Percentiles rank a stretch among this genome's conserved stretches.
phyloP scores from a whole-genome alignment of 1,140 invertebrate genomes.

The Pygmarrhopalites habei region DNA sequence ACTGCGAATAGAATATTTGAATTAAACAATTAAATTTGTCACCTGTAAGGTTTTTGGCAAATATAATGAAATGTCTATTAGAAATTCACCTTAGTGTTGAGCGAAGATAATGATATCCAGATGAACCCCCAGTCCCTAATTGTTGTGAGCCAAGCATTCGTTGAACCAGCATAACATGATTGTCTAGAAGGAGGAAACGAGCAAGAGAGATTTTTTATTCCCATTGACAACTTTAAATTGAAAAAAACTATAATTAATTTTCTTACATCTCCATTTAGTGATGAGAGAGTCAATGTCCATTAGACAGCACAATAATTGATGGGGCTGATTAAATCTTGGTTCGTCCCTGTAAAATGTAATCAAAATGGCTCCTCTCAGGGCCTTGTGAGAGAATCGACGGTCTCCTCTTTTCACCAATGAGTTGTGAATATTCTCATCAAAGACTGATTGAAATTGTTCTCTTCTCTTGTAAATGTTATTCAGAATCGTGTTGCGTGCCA shows the following conservation, averaged over 20 bases:
- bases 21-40: too few species aligned
- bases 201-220: too few species aligned
- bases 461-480: constrained; percentile 66
- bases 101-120: constrained; percentile 94
- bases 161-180: constrained; percentile 98
- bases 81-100: constrained; percentile 83
- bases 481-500: constrained; percentile 53
- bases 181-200: constrained; percentile 59
- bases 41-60: too few species aligned
- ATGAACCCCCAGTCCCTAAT: constrained; percentile 93
- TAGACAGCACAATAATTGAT: constrained; percentile 81
- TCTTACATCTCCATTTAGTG: constrained; percentile 98
- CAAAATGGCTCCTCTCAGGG: constrained; percentile 92
- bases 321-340: constrained; percentile 91
- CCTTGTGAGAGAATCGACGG: constrained; percentile 78
- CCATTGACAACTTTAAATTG: too few species aligned
- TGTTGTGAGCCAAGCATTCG: constrained; percentile 97
- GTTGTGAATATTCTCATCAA: constrained; percentile 73
- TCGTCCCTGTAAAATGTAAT: constrained; percentile 95
- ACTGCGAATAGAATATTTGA: constrained; percentile 53
- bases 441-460: constrained; percentile 82
- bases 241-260: too few species aligned
- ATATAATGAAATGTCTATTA: too few species aligned
- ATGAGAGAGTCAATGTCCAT: constrained; percentile 98
- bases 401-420: constrained; percentile 74